phyloP scores from a whole-genome alignment of 2,797 vertebrate genomes.

The Pseudochirops corinnae region DNA sequence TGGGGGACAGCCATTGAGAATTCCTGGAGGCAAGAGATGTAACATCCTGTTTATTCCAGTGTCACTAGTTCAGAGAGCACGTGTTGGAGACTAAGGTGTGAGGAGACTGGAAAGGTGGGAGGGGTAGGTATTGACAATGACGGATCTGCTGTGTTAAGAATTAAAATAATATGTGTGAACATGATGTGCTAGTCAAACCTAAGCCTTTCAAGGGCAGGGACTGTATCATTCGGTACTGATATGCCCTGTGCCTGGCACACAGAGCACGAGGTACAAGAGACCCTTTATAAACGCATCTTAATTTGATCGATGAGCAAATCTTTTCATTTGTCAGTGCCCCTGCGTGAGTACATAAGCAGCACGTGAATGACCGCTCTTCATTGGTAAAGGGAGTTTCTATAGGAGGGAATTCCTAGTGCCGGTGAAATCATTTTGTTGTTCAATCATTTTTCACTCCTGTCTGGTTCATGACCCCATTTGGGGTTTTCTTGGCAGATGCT shows the following conservation, averaged over 20 bases:
- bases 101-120: background rate
- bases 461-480: background rate
- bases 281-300: background rate
- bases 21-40: background rate
- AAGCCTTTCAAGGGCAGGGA: background rate
- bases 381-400: background rate
- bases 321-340: background rate
- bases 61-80: background rate
- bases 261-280: background rate
- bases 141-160: background rate
- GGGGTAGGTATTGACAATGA: background rate
- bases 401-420: background rate
- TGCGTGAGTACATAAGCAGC: background rate
- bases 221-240: background rate
- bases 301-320: background rate
- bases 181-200: background rate
- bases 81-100: background rate
- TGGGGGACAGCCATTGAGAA: background rate
- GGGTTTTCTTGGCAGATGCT: background rate
- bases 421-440: background rate
- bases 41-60: background rate
- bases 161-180: background rate
- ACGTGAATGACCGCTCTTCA: background rate
- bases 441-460: background rate
- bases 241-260: background rate